Evolutionary conservation across 2,888 invertebrate genomes (phyloP).

Genomic region (Eutolmus rufibarbis): DNA sequence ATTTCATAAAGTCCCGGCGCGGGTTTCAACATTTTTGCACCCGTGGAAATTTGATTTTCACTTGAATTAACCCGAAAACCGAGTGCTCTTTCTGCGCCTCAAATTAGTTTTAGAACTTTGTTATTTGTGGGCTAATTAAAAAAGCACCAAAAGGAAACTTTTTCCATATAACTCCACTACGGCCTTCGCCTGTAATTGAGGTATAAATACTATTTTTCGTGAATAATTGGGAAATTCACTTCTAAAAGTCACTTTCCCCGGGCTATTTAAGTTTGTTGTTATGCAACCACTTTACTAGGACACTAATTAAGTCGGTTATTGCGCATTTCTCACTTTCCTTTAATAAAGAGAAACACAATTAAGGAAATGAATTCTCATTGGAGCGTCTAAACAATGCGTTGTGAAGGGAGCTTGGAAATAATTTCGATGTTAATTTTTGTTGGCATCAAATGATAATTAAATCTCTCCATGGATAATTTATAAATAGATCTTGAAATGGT

Average conservation of each 20-base stretch:
- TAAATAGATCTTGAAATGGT: background rate
- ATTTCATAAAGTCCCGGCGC: background rate
- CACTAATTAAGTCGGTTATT: background rate
- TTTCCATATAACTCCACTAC: background rate
- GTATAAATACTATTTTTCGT: background rate
- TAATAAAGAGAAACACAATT: background rate
- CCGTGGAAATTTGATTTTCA: background rate
- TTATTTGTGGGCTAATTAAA: background rate
- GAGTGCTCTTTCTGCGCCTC: background rate
- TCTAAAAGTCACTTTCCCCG: background rate
- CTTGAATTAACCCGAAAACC: background rate
- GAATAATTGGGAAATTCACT: background rate
- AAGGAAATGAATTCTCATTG: background rate
- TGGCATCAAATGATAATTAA: background rate
- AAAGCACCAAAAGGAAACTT: background rate
- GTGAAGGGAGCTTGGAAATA: background rate
- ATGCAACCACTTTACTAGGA: background rate
- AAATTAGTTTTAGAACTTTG: background rate
- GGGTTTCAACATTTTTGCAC: background rate
- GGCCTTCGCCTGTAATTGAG: background rate
- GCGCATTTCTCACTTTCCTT: background rate
- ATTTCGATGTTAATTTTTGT: background rate
- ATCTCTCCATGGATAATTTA: background rate
- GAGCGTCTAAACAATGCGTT: background rate
- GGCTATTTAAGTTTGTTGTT: background rate